These are phyloP conservation scores for Hydrozoanthus tunicans DNA, from an alignment of 64 coral and sea anemone species.

Conservation along the genomic window DNA sequence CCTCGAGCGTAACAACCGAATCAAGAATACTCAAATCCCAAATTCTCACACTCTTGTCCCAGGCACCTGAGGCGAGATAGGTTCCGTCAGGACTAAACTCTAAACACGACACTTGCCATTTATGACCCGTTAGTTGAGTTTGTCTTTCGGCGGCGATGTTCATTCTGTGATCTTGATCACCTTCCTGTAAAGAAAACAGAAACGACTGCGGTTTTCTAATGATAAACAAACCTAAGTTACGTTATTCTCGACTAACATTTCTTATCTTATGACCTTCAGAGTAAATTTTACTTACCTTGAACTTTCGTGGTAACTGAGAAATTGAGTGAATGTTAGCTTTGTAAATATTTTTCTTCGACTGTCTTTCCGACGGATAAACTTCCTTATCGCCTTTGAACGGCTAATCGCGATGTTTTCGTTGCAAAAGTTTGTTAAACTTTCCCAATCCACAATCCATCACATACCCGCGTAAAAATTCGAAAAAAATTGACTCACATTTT, in stretches of 20 bases:
- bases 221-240: constrained; percentile 37
- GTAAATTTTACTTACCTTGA: constrained; percentile 25
- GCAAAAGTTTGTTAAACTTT: constrained; percentile 53
- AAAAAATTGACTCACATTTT: constrained; percentile 20
- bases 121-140: constrained; percentile 77
- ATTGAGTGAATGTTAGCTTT: constrained; percentile 47
- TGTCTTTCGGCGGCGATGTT: constrained; percentile 80
- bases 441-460: background rate
- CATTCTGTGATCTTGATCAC: constrained; percentile 41
- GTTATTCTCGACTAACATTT: constrained; percentile 5
- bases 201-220: constrained; percentile 5
- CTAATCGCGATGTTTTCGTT: constrained; percentile 44
- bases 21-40: constrained; percentile 91
- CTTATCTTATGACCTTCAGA: constrained; percentile 37
- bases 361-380: constrained; percentile 33
- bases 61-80: constrained; percentile 74
- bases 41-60: constrained; percentile 83
- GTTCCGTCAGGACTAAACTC: constrained; percentile 86
- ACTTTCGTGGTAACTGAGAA: constrained; percentile 56
- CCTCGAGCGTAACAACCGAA: constrained; percentile 51
- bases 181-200: background rate
- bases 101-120: constrained; percentile 86
- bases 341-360: constrained; percentile 46
- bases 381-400: background rate
- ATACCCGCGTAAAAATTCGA: background rate